These are phyloP conservation scores for Bradypodion ventrale DNA, from an alignment of 2,797 vertebrate genomes.

Conservation along the genomic window DNA sequence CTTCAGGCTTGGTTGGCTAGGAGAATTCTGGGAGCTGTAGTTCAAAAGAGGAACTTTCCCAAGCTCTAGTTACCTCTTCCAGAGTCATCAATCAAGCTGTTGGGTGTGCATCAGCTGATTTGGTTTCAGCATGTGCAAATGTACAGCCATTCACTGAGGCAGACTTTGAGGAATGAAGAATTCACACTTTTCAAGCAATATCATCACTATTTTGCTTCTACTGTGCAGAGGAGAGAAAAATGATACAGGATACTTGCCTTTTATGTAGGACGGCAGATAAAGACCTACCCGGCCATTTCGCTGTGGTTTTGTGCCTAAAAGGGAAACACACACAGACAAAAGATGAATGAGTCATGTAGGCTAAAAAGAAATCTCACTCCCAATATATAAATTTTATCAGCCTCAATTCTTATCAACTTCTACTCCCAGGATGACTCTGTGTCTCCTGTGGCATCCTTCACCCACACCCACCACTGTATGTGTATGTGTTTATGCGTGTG, in stretches of 20 bases:
- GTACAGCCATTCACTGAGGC: background rate
- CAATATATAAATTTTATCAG: background rate
- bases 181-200: background rate
- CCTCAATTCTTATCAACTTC: background rate
- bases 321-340: background rate
- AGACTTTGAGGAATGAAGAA: background rate
- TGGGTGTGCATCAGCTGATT: background rate
- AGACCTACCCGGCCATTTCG: background rate
- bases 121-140: background rate
- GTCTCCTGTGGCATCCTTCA: background rate
- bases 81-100: background rate
- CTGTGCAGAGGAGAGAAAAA: background rate
- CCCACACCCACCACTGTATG: too few species aligned
- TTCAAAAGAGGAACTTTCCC: too few species aligned
- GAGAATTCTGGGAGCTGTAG: too few species aligned
- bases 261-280: slow-evolving; percentile 20
- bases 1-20: too few species aligned
- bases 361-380: background rate
- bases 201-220: too few species aligned
- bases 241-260: slow-evolving; percentile 8
- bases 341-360: background rate
- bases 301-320: slow-evolving; percentile 25
- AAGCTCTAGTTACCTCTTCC: background rate
- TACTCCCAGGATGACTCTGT: background rate
- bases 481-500: too few species aligned